These are phyloP conservation scores for Heliconius charithonia DNA, from an alignment of 2,888 invertebrate species.

Conservation along the genomic window DNA sequence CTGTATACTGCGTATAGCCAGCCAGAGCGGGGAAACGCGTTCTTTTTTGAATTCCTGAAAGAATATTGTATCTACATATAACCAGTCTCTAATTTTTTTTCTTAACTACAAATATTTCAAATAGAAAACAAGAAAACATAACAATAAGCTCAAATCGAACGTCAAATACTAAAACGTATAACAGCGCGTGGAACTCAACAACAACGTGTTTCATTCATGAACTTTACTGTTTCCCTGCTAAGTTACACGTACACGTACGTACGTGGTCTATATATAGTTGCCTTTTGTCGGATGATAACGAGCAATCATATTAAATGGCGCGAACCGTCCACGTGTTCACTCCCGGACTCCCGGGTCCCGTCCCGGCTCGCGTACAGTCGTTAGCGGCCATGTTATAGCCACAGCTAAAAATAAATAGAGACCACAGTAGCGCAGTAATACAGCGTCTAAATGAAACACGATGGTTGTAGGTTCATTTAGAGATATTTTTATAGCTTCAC, in stretches of 20 bases:
- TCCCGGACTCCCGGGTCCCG: background rate
- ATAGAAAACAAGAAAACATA: too few relatives aligned
- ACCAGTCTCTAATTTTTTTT: too few relatives aligned
- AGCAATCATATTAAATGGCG: slow-evolving; percentile 24
- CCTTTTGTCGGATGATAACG: slow-evolving; percentile 35
- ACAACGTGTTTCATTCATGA: slow-evolving; percentile 38
- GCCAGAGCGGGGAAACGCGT: too few relatives aligned
- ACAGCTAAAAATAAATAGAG: slow-evolving; percentile 40
- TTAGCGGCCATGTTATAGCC: slow-evolving; percentile 15
- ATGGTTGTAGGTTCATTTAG: background rate
- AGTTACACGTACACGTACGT: background rate
- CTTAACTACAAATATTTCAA: too few relatives aligned
- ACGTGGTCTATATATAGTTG: slow-evolving; percentile 16
- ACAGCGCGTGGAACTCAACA: slow-evolving; percentile 7
- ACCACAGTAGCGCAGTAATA: background rate
- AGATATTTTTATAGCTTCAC: background rate
- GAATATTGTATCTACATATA: too few relatives aligned
- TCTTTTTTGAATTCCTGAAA: too few relatives aligned
- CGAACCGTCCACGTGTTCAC: slow-evolving; percentile 6
- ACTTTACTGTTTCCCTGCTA: slow-evolving; percentile 35
- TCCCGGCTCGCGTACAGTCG: background rate
- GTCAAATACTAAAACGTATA: background rate
- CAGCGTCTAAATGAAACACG: background rate
- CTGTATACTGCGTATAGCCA: too few relatives aligned
- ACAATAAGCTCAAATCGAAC: too few relatives aligned